Conservation (phyloP, 2,113 vertebrate species). For the Callospermophilus lateralis region DNA sequence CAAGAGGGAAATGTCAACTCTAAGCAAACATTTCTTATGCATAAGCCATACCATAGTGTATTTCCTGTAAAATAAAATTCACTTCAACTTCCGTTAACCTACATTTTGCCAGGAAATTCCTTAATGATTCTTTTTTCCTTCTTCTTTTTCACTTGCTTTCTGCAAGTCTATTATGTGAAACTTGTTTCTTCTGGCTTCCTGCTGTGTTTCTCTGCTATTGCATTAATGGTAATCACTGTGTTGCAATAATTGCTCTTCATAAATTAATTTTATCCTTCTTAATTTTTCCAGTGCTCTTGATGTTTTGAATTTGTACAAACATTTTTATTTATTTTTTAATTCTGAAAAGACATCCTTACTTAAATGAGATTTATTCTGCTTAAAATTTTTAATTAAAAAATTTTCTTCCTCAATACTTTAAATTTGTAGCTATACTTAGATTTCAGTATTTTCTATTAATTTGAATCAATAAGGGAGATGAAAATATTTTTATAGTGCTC, state of each 20-base stretch:
- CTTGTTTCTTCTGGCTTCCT: constrained; percentile 70
- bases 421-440: constrained; percentile 55
- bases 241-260: constrained; percentile 60
- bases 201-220: constrained; percentile 48
- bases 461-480: constrained; percentile 54
- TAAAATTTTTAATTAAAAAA: constrained; percentile 69
- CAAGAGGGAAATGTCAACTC: constrained; percentile 52
- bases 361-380: constrained; percentile 66
- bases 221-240: constrained; percentile 68
- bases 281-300: constrained; percentile 42
- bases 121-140: constrained; percentile 46
- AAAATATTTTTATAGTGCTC: constrained; percentile 42
- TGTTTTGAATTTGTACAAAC: constrained; percentile 37
- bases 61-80: constrained; percentile 61
- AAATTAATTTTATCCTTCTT: constrained; percentile 61
- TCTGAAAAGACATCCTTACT: constrained; percentile 39
- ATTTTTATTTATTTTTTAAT: constrained; percentile 58
- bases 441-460: constrained; percentile 53
- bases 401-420: constrained; percentile 54
- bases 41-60: neutral
- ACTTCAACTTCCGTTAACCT: constrained; percentile 44
- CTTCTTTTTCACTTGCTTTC: neutral
- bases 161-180: constrained; percentile 68
- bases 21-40: constrained; percentile 54
- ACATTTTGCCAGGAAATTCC: constrained; percentile 50